phyloP scores from a whole-genome alignment of 2,113 vertebrate genomes.

The Eretmochelys imbricata region DNA sequence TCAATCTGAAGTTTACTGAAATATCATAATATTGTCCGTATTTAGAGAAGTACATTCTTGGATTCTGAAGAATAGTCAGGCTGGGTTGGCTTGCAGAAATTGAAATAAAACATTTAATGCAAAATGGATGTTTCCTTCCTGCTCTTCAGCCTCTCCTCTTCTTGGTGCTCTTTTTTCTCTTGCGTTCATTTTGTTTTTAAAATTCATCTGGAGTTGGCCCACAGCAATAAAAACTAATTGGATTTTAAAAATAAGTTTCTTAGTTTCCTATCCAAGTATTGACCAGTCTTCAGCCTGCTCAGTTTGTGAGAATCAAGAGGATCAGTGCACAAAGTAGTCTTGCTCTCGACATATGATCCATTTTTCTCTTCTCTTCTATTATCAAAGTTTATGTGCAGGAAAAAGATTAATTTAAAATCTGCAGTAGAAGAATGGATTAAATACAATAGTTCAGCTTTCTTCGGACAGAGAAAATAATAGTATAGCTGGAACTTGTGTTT shows the following conservation, averaged over 20 bases:
- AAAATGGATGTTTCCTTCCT: background rate
- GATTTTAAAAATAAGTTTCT: background rate
- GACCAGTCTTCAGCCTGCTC: background rate
- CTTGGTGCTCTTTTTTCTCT: background rate
- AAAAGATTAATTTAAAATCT: background rate
- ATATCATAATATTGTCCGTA: background rate
- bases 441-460: background rate
- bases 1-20: background rate
- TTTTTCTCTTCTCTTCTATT: background rate
- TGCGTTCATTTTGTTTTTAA: background rate
- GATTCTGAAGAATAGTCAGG: background rate
- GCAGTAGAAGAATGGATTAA: background rate
- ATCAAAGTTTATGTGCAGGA: background rate
- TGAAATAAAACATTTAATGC: background rate
- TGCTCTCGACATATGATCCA: background rate
- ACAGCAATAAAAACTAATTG: background rate
- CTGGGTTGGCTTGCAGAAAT: background rate
- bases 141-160: background rate
- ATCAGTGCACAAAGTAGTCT: background rate
- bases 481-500: background rate
- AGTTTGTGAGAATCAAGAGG: background rate
- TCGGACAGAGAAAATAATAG: background rate
- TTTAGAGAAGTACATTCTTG: background rate
- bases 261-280: background rate
- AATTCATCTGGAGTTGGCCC: background rate